phyloP scores from a whole-genome alignment of 2,888 invertebrate genomes.

The Nezara viridula region DNA sequence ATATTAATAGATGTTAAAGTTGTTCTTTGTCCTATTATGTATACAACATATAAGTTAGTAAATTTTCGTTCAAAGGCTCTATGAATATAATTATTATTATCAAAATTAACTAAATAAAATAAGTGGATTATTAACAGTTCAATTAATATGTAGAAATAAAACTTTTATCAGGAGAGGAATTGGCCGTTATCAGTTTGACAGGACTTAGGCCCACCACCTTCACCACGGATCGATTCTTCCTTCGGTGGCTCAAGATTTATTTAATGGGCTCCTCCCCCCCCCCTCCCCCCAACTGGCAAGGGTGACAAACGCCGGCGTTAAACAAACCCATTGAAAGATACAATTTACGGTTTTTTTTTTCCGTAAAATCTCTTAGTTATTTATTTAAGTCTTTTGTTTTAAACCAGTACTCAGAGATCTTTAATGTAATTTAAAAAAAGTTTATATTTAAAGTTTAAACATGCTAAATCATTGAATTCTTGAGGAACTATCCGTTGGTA shows the following conservation, averaged over 20 bases:
- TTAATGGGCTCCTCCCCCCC: not conserved
- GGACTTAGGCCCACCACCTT: not conserved
- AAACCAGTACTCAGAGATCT: too few relatives aligned
- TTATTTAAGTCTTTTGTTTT: constrained; percentile 2
- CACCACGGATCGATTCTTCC: not conserved
- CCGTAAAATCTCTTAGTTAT: not conserved
- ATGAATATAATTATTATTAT: not conserved
- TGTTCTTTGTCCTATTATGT: too few relatives aligned
- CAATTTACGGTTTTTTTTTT: not conserved
- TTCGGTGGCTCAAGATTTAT: not conserved
- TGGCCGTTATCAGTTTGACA: not conserved
- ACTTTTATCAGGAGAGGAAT: not conserved
- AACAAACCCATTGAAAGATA: not conserved
- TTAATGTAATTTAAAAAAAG: too few relatives aligned
- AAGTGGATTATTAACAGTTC: not conserved
- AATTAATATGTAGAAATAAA: not conserved
- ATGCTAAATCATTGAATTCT: too few relatives aligned
- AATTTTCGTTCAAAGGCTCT: too few relatives aligned
- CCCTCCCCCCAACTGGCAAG: too few relatives aligned
- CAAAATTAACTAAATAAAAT: not conserved
- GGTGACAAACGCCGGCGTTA: not conserved
- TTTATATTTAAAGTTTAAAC: too few relatives aligned
- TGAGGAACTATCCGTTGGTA: too few relatives aligned
- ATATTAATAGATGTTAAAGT: too few relatives aligned
- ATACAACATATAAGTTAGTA: too few relatives aligned